These are phyloP conservation scores for Lepidurus couesii DNA, from an alignment of 1,140 invertebrate species.

Conservation along the genomic window DNA sequence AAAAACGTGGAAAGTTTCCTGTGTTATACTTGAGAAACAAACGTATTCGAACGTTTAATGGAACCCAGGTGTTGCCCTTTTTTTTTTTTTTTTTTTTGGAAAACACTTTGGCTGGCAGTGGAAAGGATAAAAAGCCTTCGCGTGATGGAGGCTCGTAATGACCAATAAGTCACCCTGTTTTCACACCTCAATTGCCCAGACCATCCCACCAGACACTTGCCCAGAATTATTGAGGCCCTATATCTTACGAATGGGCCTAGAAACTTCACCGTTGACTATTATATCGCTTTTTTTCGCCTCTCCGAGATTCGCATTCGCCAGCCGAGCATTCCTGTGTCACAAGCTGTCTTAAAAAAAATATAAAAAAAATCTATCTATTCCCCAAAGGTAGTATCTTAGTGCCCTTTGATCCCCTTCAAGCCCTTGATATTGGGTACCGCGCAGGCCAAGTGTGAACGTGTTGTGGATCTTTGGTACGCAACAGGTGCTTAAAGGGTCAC, in stretches of 20 bases:
- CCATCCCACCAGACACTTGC: slow-evolving; percentile 12
- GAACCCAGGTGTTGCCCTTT: not conserved
- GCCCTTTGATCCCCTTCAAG: no score
- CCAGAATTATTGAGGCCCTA: not conserved
- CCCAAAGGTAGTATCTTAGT: not conserved
- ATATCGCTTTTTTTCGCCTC: not conserved
- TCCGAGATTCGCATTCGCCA: not conserved
- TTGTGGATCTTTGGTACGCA: not conserved
- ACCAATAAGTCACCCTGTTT: slow-evolving; percentile 14
- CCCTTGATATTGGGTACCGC: not conserved
- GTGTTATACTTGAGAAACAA: not conserved
- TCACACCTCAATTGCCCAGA: slow-evolving; percentile 12
- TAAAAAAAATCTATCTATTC: not conserved
- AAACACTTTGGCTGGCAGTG: not conserved
- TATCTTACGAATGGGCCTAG: not conserved
- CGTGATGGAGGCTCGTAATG: slow-evolving; percentile 8
- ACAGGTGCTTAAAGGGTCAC: slow-evolving; percentile 13
- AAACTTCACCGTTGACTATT: slow-evolving; percentile 19
- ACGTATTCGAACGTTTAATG: not conserved
- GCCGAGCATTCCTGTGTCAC: not conserved
- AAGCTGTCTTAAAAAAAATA: not conserved
- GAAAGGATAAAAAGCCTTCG: not conserved
- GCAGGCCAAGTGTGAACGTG: slow-evolving; percentile 16
- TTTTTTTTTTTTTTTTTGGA: not conserved
- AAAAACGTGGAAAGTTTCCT: not conserved